A percentile compares a stretch with the other conserved stretches of the same genome.
phyloP scores from a whole-genome alignment of 2,797 vertebrate genomes.

The Microctenopoma lineatum region DNA sequence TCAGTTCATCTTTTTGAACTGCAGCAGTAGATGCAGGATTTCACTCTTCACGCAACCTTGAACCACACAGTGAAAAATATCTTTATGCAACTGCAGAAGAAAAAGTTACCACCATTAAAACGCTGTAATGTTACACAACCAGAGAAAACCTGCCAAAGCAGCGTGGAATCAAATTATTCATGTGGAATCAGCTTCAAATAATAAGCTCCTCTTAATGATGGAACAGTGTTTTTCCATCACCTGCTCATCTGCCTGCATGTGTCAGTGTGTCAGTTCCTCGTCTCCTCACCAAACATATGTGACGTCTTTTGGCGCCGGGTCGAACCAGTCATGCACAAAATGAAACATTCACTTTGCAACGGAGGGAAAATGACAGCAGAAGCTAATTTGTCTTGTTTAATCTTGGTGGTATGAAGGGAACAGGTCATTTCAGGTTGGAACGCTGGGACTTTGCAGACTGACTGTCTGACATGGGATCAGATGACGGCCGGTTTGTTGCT shows the following conservation, averaged over 20 bases:
- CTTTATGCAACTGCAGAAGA: too few relatives aligned
- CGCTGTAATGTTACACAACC: not conserved
- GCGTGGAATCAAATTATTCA: conserved; percentile 27
- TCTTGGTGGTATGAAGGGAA: conserved; percentile 41
- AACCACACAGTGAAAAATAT: too few relatives aligned
- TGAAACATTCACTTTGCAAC: conserved; percentile 61
- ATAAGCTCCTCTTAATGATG: conserved; percentile 6
- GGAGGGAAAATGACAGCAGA: conserved; percentile 52
- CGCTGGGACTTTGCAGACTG: conserved; percentile 42
- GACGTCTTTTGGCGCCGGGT: conserved; percentile 49
- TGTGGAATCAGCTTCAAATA: conserved; percentile 25
- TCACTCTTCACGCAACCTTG: too few relatives aligned
- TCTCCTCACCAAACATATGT: conserved; percentile 6
- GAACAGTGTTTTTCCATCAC: conserved; percentile 6
- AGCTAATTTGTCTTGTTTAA: conserved; percentile 59
- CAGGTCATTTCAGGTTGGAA: conserved; percentile 54
- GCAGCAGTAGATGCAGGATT: too few relatives aligned
- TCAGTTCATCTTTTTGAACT: too few relatives aligned
- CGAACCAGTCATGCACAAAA: conserved; percentile 56
- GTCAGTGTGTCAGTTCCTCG: conserved; percentile 35
- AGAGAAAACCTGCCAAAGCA: conserved; percentile 5
- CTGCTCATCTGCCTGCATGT: conserved; percentile 20
- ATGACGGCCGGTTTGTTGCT: conserved; percentile 51
- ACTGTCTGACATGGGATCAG: conserved; percentile 52
- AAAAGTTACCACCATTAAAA: too few relatives aligned